Conservation (phyloP, 2,113 vertebrate species). For the Prochilodus magdalenae region DNA sequence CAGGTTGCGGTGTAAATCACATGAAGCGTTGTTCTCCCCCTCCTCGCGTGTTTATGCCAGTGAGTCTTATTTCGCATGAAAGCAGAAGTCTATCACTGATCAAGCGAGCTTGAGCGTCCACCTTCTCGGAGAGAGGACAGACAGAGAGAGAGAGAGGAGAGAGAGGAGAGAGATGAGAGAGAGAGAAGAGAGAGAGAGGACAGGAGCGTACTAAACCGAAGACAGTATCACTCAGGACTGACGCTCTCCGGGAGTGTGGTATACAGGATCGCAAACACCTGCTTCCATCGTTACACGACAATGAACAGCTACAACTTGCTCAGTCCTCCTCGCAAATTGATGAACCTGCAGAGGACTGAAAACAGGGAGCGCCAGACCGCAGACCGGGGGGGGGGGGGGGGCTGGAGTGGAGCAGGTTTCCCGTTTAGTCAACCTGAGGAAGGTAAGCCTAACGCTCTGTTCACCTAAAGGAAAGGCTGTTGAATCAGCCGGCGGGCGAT, state of each 20-base stretch:
- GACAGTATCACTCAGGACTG: neutral
- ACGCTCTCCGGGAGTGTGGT: neutral
- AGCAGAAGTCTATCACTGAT: constrained; percentile 67
- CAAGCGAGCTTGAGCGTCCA: constrained; percentile 31
- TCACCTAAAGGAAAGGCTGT: neutral
- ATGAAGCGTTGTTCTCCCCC: neutral
- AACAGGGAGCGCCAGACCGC: neutral
- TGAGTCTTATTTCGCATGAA: constrained; percentile 51
- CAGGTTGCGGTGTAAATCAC: neutral
- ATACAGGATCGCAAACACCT: no score
- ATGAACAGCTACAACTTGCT: neutral
- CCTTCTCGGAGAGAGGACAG: constrained; percentile 10
- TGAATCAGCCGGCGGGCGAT: neutral
- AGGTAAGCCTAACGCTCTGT: neutral
- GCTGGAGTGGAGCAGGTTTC: neutral
- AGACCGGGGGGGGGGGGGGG: no score
- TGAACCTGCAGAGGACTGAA: neutral
- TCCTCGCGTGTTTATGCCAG: neutral
- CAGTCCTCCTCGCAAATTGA: neutral
- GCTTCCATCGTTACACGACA: no score
- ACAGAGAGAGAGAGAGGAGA: constrained; percentile 8
- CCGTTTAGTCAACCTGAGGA: neutral
- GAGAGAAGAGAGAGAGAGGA: constrained; percentile 9
- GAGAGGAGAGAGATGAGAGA: constrained; percentile 15
- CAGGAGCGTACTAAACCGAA: neutral